Percentiles rank a stretch among this genome's conserved stretches.
Conservation (phyloP, 2,113 vertebrate species). For the Irena cyanogastra region DNA sequence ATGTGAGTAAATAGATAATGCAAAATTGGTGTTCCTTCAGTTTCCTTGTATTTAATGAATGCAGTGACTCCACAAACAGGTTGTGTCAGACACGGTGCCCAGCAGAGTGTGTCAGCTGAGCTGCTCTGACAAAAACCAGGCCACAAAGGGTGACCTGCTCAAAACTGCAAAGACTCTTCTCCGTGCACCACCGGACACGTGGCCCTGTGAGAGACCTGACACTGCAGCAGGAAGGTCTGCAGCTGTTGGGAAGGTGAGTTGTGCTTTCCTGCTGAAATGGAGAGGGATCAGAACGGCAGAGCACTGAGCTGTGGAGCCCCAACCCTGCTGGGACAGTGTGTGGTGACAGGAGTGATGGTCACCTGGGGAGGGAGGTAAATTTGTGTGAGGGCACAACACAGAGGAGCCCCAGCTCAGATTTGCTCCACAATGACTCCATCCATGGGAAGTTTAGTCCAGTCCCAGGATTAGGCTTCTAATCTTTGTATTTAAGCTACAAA, state of each 20-base stretch:
- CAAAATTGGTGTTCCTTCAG: neutral
- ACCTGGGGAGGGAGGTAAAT: rapidly evolving
- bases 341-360: rapidly evolving
- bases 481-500: neutral
- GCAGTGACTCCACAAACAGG: neutral
- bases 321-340: rapidly evolving
- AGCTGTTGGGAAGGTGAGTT: neutral
- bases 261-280: neutral
- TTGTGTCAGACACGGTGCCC: neutral
- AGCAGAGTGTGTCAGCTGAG: neutral
- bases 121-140: neutral
- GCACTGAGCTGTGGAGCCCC: rapidly evolving
- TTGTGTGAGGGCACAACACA: neutral
- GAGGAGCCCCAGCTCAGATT: neutral
- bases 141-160: neutral
- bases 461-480: neutral
- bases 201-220: neutral
- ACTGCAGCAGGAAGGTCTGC: neutral
- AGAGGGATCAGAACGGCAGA: neutral
- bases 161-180: neutral
- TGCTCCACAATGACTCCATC: neutral
- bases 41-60: neutral
- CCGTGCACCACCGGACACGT: neutral
- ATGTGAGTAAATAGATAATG: neutral
- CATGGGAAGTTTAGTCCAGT: neutral